A percentile compares a stretch with the other conserved stretches of the same genome.
These are phyloP conservation scores for Sminthurinus aureus DNA, from an alignment of 2,888 invertebrate species.

Conservation along the genomic window DNA sequence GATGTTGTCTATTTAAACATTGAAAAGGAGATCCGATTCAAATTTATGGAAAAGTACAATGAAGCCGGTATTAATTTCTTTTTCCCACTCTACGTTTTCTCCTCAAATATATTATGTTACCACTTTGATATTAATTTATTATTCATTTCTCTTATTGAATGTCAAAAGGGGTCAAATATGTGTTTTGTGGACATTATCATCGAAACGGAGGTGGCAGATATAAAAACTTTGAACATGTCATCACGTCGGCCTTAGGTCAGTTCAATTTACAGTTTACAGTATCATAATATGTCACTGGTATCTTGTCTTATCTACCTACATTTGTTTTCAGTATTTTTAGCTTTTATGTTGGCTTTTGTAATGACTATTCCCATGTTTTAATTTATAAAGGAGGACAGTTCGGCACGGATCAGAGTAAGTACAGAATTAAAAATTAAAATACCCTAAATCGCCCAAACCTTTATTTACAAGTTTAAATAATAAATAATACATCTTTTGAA, in stretches of 20 bases:
- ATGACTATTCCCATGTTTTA: no score
- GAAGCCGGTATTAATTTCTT: conserved; percentile 63
- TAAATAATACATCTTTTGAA: no score
- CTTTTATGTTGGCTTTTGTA: no score
- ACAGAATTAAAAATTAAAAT: no score
- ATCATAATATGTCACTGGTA: no score
- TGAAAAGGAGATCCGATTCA: conserved; percentile 60
- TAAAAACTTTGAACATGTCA: conserved; percentile 63
- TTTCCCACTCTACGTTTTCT: no score
- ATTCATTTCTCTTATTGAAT: conserved; percentile 58
- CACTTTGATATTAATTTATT: background rate
- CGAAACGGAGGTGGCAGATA: conserved; percentile 64
- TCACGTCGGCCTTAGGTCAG: conserved; percentile 65
- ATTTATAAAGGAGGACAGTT: background rate
- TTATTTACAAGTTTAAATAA: no score
- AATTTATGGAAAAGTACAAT: conserved; percentile 63
- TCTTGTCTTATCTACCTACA: no score
- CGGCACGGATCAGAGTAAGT: background rate
- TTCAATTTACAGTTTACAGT: no score
- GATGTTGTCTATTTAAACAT: conserved; percentile 63
- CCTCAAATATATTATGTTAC: background rate
- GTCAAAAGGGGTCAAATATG: conserved; percentile 63
- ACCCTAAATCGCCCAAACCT: no score
- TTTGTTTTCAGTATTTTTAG: no score
- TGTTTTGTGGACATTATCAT: conserved; percentile 67